phyloP scores from a whole-genome alignment of 2,888 invertebrate genomes.

The Ashinkailepas kermadecensis region DNA sequence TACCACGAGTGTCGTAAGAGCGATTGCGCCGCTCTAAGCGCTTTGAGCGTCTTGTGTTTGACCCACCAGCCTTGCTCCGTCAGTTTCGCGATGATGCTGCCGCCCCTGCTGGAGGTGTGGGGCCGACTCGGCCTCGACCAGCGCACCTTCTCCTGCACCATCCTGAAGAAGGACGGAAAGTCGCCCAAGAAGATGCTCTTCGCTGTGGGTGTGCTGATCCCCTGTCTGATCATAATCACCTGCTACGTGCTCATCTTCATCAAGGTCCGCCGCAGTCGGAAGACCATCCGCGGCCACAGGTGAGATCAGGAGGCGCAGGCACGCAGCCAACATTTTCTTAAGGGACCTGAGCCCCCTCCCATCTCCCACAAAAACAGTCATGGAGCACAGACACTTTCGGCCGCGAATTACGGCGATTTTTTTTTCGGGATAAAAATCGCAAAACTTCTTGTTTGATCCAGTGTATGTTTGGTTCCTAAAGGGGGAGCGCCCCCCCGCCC shows the following conservation, averaged over 20 bases:
- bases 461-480: too few relatives aligned
- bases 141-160: conserved; percentile 80
- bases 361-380: too few relatives aligned
- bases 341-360: too few relatives aligned
- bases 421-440: too few relatives aligned
- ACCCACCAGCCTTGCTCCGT: conserved; percentile 29
- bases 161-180: conserved; percentile 63
- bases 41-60: too few relatives aligned
- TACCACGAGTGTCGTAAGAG: too few relatives aligned
- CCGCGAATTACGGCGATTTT: too few relatives aligned
- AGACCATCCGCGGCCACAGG: not conserved
- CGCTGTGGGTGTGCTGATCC: conserved; percentile 71
- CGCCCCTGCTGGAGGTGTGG: conserved; percentile 73
- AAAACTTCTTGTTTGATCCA: too few relatives aligned
- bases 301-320: not conserved
- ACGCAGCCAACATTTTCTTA: not conserved
- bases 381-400: too few relatives aligned
- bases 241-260: conserved; percentile 81
- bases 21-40: too few relatives aligned
- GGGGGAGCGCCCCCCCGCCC: too few relatives aligned
- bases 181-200: conserved; percentile 80
- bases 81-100: conserved; percentile 48
- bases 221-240: conserved; percentile 72
- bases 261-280: conserved; percentile 51
- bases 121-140: conserved; percentile 71